Conservation (phyloP, 2,113 vertebrate species). For the Syngnathus typhle region DNA sequence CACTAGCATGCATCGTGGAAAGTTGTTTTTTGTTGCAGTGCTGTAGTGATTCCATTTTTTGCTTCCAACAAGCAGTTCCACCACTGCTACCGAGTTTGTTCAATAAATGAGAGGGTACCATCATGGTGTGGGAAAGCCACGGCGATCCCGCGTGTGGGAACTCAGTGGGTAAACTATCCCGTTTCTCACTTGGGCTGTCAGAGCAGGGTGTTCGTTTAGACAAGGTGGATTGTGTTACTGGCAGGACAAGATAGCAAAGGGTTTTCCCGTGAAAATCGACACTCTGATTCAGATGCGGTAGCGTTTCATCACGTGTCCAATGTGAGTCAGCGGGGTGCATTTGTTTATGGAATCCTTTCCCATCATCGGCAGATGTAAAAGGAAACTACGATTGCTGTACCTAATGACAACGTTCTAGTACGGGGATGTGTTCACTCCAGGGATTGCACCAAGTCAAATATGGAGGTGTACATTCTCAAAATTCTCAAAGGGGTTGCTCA, state of each 20-base stretch:
- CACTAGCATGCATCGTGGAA: constrained; percentile 44
- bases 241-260: constrained; percentile 52
- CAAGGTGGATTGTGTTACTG: constrained; percentile 67
- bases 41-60: not conserved
- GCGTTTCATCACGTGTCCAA: constrained; percentile 57
- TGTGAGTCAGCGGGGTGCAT: constrained; percentile 45
- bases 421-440: not conserved
- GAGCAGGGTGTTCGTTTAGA: constrained; percentile 63
- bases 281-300: constrained; percentile 49
- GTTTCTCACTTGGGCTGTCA: constrained; percentile 63
- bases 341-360: constrained; percentile 45
- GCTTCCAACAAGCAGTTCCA: not conserved
- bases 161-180: constrained; percentile 67
- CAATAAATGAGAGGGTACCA: constrained; percentile 28
- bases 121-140: constrained; percentile 60
- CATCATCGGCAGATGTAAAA: constrained; percentile 19
- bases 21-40: constrained; percentile 56
- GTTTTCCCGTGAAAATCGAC: constrained; percentile 62
- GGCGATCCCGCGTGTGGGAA: constrained; percentile 66
- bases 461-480: not conserved
- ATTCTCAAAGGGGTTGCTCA: not conserved
- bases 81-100: constrained; percentile 6
- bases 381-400: not conserved
- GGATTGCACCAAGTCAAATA: not conserved
- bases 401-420: not conserved